Percentiles rank a stretch among this genome's conserved stretches.
Evolutionary conservation across 92 coral and sea anemone species (phyloP).

Genomic region (Actinostola sp.): DNA sequence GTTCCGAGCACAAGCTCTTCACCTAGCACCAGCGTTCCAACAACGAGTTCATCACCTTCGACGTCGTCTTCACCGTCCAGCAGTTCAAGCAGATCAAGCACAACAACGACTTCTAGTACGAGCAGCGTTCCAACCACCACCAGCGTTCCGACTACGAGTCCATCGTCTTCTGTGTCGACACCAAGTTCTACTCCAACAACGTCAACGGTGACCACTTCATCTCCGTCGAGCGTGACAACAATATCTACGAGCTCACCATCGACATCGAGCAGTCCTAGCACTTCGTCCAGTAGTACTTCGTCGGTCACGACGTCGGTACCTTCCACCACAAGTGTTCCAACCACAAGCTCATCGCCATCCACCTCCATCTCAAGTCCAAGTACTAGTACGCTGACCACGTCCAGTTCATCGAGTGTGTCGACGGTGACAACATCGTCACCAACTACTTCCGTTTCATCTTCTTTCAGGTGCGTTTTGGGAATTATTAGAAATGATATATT

Average conservation of each 20-base stretch:
- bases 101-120: no score
- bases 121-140: no score
- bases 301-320: conserved; percentile 15
- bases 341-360: conserved; percentile 20
- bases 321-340: conserved; percentile 14
- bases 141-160: no score
- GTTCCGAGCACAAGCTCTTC: no score
- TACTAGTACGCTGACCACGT: conserved; percentile 17
- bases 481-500: no score
- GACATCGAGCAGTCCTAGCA: background rate
- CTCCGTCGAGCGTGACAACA: background rate
- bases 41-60: no score
- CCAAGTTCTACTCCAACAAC: no score
- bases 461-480: no score
- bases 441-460: conserved; percentile 5
- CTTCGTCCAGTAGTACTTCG: conserved; percentile 9
- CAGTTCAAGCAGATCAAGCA: no score
- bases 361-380: conserved; percentile 14
- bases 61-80: no score
- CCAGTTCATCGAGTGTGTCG: conserved; percentile 34
- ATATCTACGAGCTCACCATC: conserved; percentile 1
- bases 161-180: no score
- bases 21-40: no score
- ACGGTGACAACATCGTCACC: conserved; percentile 11
- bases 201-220: background rate